phyloP scores from a whole-genome alignment of 2,888 invertebrate species.

The Pomacea canaliculata region DNA sequence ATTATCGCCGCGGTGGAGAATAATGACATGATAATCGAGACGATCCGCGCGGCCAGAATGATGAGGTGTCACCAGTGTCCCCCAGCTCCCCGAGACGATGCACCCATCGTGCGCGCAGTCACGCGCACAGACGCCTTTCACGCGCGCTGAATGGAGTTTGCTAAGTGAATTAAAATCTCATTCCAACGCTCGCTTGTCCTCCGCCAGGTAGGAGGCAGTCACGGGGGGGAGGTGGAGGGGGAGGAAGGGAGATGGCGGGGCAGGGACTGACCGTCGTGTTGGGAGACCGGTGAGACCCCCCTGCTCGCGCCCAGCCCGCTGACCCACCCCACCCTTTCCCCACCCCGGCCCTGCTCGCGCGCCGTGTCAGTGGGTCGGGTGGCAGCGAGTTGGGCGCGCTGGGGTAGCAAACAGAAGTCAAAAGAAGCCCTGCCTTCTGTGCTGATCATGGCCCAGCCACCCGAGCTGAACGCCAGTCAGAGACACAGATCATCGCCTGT shows the following conservation, averaged over 20 bases:
- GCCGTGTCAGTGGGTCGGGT: no score
- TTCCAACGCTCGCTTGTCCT: slow-evolving; percentile 30
- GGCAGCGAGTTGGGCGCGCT: no score
- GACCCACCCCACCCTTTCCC: no score
- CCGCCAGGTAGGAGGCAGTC: slow-evolving; percentile 9
- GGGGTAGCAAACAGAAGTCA: no score
- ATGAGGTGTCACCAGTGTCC: slow-evolving; percentile 24
- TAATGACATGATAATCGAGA: not conserved
- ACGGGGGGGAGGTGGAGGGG: not conserved
- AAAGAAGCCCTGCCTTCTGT: no score
- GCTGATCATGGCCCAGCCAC: no score
- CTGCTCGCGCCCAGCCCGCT: no score
- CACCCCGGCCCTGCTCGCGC: no score
- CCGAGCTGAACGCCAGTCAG: no score
- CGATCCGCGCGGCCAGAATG: not conserved
- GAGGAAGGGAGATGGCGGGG: not conserved
- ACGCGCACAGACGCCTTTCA: slow-evolving; percentile 31
- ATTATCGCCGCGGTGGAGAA: not conserved
- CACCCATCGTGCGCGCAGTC: slow-evolving; percentile 26
- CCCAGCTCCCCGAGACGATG: slow-evolving; percentile 9
- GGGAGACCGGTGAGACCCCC: no score
- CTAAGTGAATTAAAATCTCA: slow-evolving; percentile 45
- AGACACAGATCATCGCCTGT: no score
- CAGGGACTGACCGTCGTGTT: no score
- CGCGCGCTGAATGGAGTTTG: slow-evolving; percentile 31